These are phyloP conservation scores for Cabera pusaria DNA, from an alignment of 2,888 invertebrate genomes.

Conservation along the genomic window DNA sequence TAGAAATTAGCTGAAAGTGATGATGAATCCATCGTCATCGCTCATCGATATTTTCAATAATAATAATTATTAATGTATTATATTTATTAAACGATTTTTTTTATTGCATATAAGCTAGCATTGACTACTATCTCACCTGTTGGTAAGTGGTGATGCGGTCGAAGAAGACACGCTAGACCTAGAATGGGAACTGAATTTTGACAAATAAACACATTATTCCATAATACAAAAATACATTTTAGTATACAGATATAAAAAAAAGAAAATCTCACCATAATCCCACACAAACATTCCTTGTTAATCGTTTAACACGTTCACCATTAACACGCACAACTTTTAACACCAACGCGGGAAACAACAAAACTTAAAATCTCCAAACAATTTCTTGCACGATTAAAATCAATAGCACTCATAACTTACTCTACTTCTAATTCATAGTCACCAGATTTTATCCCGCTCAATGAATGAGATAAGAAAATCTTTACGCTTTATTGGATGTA, in stretches of 20 bases:
- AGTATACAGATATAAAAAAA: no score
- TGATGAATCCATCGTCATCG: no score
- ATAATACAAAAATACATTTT: no score
- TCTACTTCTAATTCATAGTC: conserved; percentile 50
- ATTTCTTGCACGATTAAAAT: conserved; percentile 34
- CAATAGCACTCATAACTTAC: conserved; percentile 31
- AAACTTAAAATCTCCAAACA: conserved; percentile 39
- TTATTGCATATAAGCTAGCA: no score
- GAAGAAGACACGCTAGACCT: no score
- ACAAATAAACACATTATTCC: background rate
- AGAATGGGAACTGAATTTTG: no score
- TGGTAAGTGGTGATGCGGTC: no score
- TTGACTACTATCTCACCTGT: no score
- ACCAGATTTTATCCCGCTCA: conserved; percentile 50
- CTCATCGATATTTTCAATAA: no score
- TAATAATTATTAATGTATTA: no score
- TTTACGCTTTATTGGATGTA: conserved; percentile 48
- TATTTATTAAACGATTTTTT: no score
- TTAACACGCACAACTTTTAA: conserved; percentile 54
- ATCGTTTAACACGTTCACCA: conserved; percentile 56
- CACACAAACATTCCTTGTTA: conserved; percentile 59
- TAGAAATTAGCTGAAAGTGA: no score
- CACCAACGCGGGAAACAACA: conserved; percentile 39
- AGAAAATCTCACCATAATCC: conserved; percentile 69
- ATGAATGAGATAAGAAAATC: conserved; percentile 44